Base-by-base conservation (phyloP, 2,888 invertebrate genomes). In the Torymus auratus region DNA sequence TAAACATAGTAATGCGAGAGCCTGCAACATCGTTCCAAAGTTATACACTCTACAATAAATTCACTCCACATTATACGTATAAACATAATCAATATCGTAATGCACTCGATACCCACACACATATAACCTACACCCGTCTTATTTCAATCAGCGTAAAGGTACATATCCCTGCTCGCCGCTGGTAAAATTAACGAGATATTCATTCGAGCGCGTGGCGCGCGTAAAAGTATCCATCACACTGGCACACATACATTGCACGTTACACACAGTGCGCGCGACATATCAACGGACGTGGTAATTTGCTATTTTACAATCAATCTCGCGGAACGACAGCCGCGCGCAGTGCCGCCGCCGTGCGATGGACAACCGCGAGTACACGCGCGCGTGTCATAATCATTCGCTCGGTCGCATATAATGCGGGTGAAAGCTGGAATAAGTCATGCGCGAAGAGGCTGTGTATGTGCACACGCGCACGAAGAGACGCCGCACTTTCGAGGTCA, bases 401-500 rank as follows among this genome's bases (percentile, higher is more conserved):
- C 70, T 41, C 41, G 5, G 7, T 5, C 41, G 5, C 41, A 0
- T 7, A n/a, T n/a, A n/a, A n/a, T n/a, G 28, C 70, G 52, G 14
- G 71, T 28, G 71, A 73, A 78, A 73, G 67, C 41, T 13, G 52
- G 41, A 60, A 52, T 3, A 52, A 71, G 56, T 64, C 62, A 41
- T 73, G 64, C 73, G 55, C 15, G 61, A 15, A 62, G 60, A 41
- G 41, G 41, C 41, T 41, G 41, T 41, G 7, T 10, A 7, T 10
- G 7, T 41, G 7, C 7, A 7, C 7, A 41, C 5, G 7, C 7
- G 7, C 7, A 28, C 7, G 41, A 41, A 7, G 41, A 41, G 41
- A 41, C 5, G 41, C 5, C 5, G n/a, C 17, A 76, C 55, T 76
- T 76, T 76, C 75, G 75, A 68, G 75, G 75, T 76, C 75, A 68